Evolutionary conservation across 2,888 invertebrate genomes (phyloP).

Genomic region (Amorpha juglandis): DNA sequence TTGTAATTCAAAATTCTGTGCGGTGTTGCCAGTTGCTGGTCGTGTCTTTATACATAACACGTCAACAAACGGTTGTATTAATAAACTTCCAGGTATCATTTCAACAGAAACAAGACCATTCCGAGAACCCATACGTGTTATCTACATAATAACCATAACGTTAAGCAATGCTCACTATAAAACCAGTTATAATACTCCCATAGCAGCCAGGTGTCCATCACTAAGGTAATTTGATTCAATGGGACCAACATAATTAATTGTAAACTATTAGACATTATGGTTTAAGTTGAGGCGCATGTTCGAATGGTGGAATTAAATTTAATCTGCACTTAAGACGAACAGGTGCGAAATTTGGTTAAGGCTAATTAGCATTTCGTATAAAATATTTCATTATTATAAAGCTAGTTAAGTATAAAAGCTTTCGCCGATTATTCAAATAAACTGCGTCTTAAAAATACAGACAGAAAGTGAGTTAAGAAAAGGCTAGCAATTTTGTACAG

Average conservation of each 20-base stretch:
- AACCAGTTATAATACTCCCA: conserved; percentile 15
- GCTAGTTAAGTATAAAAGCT: conserved; percentile 7
- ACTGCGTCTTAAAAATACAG: neutral
- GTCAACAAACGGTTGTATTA: conserved; percentile 1
- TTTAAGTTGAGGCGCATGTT: conserved; percentile 1
- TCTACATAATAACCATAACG: conserved; percentile 6
- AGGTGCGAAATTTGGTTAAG: conserved; percentile 12
- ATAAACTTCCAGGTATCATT: conserved; percentile 8
- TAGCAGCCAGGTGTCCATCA: conserved; percentile 11
- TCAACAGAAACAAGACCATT: neutral
- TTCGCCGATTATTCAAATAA: conserved; percentile 9
- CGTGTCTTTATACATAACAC: neutral
- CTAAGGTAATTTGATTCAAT: conserved; percentile 20
- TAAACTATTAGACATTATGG: neutral
- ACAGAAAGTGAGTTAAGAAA: conserved; percentile 1
- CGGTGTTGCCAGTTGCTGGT: too few relatives aligned
- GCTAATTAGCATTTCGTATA: conserved; percentile 4
- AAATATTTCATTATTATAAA: conserved; percentile 3
- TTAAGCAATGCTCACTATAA: conserved; percentile 12
- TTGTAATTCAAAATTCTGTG: too few relatives aligned
- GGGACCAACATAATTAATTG: conserved; percentile 13
- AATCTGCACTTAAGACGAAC: conserved; percentile 18
- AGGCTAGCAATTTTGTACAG: neutral
- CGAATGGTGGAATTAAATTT: conserved; percentile 8
- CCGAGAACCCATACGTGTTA: conserved; percentile 13